Base-by-base conservation (phyloP, 64 coral and sea anemone genomes). In the Actinia equina region DNA sequence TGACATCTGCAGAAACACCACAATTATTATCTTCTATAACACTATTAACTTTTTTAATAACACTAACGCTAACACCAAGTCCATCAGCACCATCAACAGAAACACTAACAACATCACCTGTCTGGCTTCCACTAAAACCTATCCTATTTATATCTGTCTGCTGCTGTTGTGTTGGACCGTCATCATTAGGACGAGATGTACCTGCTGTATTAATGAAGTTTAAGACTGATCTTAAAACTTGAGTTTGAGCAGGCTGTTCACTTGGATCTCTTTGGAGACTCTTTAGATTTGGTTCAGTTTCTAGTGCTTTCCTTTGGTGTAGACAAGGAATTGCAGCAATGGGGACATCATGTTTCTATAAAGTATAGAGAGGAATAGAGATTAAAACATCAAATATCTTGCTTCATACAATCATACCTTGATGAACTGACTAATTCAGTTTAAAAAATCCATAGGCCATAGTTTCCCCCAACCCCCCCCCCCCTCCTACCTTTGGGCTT, bases 261-360 rank as follows among this genome's bases (percentile, higher is more conserved):
- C 6, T 25, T n/a, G 70, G 70, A 74, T 74, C 70, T n/a, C 14
- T 74, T n/a, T 78, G 76, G 43, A 78, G 26, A 5, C 27, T 25
- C 1, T 20, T 44, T 51, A 37, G 78, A 9, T 81, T 81, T 63
- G 60, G 46, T 49, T 87, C 52, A 2, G 5, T 20, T 53, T 64
- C 54, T 17, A 95, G 78, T 83, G 85, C 90, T 83, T 67, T 95
- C 52, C 82, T 79, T 37, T 99, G 93, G 57, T 99, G 93, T 17
- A 99, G 74, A 64, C 97, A 99, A 44, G 97, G 97, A 83, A 99
- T 99, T 10, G 97, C 93, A 86, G 93, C 97, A 57, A 92, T 23
- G 37, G 97, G 97, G 37, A 99, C 86, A 80, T 99, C 93, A 69
- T 99, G 97, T 91, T 95, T 99, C 97, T 99, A 82, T 69, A 17